Conservation (phyloP, 2,797 vertebrate species). For the Girardinus metallicus region DNA sequence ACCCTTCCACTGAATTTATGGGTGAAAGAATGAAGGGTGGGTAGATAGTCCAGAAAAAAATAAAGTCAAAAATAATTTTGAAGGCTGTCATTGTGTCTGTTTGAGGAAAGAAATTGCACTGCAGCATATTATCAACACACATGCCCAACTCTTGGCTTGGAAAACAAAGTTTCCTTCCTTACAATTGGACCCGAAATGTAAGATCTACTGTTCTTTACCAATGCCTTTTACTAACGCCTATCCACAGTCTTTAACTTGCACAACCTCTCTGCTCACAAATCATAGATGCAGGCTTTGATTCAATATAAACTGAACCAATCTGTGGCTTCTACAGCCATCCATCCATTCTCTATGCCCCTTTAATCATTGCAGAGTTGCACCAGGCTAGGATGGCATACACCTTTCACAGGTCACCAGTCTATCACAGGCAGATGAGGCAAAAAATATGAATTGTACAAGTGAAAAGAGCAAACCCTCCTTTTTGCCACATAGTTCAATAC, state of each 20-base stretch:
- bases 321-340: conserved; percentile 9
- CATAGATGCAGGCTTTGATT: conserved; percentile 41
- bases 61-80: conserved; percentile 15
- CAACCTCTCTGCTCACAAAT: conserved; percentile 27
- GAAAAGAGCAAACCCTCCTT: conserved; percentile 26
- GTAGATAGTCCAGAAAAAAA: conserved; percentile 25
- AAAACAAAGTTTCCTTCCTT: conserved; percentile 38
- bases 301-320: conserved; percentile 48
- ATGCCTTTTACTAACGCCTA: conserved; percentile 29
- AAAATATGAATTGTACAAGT: conserved; percentile 33
- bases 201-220: conserved; percentile 39
- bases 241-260: conserved; percentile 22
- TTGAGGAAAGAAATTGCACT: conserved; percentile 39
- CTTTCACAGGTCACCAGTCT: neutral
- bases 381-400: neutral
- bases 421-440: conserved; percentile 22
- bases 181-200: conserved; percentile 34
- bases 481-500: neutral
- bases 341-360: no score
- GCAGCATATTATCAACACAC: conserved; percentile 54
- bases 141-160: conserved; percentile 46
- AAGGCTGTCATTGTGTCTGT: conserved; percentile 23
- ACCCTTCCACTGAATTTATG: conserved; percentile 3
- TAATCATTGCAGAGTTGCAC: neutral
- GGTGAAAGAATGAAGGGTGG: conserved; percentile 5